A percentile compares a stretch with the other conserved stretches of the same genome.
These are phyloP conservation scores for Calliopum simillimum DNA, from an alignment of 2,888 invertebrate genomes.

Conservation along the genomic window DNA sequence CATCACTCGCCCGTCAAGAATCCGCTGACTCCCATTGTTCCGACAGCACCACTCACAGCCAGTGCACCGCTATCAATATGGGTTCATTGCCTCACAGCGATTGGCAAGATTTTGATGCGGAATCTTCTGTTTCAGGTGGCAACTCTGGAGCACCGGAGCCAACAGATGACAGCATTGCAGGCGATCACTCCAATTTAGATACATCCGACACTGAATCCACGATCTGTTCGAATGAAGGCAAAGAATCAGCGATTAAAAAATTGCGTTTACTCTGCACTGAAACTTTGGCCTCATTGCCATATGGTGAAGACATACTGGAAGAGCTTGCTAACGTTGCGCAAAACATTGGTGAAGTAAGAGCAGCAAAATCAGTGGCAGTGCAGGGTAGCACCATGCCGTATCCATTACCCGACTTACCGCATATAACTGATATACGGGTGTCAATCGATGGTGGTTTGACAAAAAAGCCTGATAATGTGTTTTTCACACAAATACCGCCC, in stretches of 20 bases:
- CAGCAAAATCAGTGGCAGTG: constrained; percentile 14
- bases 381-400: constrained; percentile 66
- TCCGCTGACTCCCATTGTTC: constrained; percentile 75
- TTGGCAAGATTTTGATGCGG: constrained; percentile 42
- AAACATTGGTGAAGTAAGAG: constrained; percentile 59
- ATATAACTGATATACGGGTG: constrained; percentile 67
- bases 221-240: constrained; percentile 41
- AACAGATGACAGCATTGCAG: constrained; percentile 24
- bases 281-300: constrained; percentile 76
- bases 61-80: constrained; percentile 72
- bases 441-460: constrained; percentile 43
- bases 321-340: constrained; percentile 76
- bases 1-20: constrained; percentile 69
- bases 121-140: constrained; percentile 50
- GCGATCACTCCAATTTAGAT: constrained; percentile 35
- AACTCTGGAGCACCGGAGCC: constrained; percentile 33
- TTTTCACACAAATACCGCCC: constrained; percentile 29
- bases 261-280: constrained; percentile 76
- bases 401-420: constrained; percentile 69
- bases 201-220: constrained; percentile 38
- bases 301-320: constrained; percentile 76
- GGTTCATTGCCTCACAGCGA: constrained; percentile 49
- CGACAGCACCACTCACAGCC: constrained; percentile 74
- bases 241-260: constrained; percentile 66
- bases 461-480: constrained; percentile 36